Percentiles rank a stretch among this genome's conserved stretches.
phyloP scores from a whole-genome alignment of 1,140 invertebrate species.

The Mizuhopecten yessoensis region DNA sequence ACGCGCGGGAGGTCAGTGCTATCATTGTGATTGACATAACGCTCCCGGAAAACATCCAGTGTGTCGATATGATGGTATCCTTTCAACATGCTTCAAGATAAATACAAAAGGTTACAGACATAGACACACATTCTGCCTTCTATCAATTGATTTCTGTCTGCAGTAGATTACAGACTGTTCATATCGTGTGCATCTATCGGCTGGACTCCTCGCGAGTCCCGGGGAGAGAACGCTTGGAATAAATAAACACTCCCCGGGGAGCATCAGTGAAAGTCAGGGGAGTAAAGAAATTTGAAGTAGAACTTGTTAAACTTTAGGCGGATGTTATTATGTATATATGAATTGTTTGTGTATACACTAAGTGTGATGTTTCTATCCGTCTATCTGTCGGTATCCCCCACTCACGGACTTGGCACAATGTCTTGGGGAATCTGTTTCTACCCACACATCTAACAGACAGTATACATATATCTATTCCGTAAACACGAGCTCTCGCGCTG shows the following conservation, averaged over 20 bases:
- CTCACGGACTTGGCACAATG: neutral
- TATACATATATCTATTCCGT: neutral
- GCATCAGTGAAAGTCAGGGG: neutral
- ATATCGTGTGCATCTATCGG: neutral
- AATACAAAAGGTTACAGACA: neutral
- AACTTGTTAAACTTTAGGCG: conserved; percentile 1
- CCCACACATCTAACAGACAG: neutral
- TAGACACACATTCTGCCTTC: neutral
- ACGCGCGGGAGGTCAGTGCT: neutral
- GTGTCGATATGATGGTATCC: neutral
- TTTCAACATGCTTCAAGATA: neutral
- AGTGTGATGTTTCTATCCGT: neutral
- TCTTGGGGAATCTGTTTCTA: neutral
- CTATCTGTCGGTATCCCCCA: neutral
- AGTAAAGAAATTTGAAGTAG: neutral
- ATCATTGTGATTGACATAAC: neutral
- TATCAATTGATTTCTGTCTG: conserved; percentile 28
- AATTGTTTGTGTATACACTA: neutral
- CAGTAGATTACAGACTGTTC: neutral
- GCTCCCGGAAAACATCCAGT: neutral
- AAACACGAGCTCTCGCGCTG: conserved; percentile 11
- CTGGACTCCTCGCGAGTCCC: neutral
- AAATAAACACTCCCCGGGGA: neutral
- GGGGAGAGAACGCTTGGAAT: neutral
- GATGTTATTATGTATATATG: neutral